A percentile compares a stretch with the other conserved stretches of the same genome.
phyloP scores from a whole-genome alignment of 2,113 vertebrate species.

The Tauraco erythrolophus region DNA sequence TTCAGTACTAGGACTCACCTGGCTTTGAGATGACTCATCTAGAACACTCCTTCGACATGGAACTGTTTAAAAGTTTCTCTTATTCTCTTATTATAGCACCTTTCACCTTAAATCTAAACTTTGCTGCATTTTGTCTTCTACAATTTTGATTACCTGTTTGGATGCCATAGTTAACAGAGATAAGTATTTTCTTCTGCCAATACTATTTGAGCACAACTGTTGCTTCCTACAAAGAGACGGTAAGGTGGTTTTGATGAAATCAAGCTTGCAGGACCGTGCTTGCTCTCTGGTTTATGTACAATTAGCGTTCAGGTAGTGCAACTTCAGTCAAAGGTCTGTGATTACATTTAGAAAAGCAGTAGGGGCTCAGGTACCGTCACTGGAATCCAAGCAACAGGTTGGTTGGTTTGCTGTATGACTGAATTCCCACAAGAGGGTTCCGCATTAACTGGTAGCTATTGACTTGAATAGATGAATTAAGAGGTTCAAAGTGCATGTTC shows the following conservation, averaged over 20 bases:
- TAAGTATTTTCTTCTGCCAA: background rate
- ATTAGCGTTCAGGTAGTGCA: background rate
- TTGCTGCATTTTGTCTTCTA: background rate
- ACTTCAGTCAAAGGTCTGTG: background rate
- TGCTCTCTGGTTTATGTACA: background rate
- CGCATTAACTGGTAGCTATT: background rate
- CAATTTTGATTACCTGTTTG: background rate
- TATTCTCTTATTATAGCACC: background rate
- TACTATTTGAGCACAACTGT: background rate
- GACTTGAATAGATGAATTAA: background rate
- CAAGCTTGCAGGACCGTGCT: background rate
- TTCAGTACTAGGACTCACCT: background rate
- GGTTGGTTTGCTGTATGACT: background rate
- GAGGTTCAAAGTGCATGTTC: background rate
- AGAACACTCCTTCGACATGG: fast-evolving
- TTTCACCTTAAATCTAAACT: background rate
- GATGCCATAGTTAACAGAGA: background rate
- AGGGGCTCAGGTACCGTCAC: background rate
- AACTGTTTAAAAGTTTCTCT: background rate
- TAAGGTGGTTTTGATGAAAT: background rate
- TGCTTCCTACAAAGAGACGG: background rate
- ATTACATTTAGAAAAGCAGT: background rate
- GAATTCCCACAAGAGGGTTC: background rate
- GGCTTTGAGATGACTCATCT: background rate
- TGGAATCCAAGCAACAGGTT: background rate